Evolutionary conservation across 2,797 vertebrate species (phyloP), one percentile per base, ranked within the genome.

Genomic region (Pseudochromis fuscus): DNA sequence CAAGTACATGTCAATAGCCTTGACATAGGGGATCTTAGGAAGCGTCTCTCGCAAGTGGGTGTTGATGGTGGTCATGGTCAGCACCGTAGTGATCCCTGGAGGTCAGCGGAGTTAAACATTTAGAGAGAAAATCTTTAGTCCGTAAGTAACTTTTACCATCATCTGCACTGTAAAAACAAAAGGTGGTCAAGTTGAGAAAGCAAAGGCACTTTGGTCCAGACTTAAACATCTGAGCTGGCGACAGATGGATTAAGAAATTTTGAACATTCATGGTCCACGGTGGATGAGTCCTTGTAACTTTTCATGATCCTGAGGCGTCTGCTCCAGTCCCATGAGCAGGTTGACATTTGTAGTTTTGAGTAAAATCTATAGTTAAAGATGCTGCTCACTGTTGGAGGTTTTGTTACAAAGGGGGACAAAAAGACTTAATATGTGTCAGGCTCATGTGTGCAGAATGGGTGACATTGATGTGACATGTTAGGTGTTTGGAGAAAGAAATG

Each of bases 61-160:
- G 90, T 98, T 98, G 93, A 99, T 99, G 50, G 98, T 99, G 88
- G 98, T 99, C 98, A 99, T 99, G 79, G 98, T 99, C 69, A 99
- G 96, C 86, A 99, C 98, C 67, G 97, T 99, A 65, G 98, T 99
- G 87, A 99, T 99, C 71, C 98, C 98, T 99, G 88, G 90, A 85
- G 74, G 68, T 77, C 87, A 87, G 64, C 31, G 70, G 76, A 82
- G 80, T 83, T 69, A 81, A 60, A 81, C 16, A 23, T 78, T 87
- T 55, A 83, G 75, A 81, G 27, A 83, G 55, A 78, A 55, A 76
- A 48, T 11, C 19, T 64, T 46, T 31, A 51, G 31, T 59, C 44
- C 49, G 31, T 15, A 61, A 60, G 56, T 55, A 68, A 24, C 42
- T 28, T 24, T 50, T 25, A 51, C 3, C 12, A 61, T 63, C 15